Percentiles rank a stretch among this genome's conserved stretches.
phyloP scores from a whole-genome alignment of 1,140 invertebrate genomes.

The Drosophila saltans region DNA sequence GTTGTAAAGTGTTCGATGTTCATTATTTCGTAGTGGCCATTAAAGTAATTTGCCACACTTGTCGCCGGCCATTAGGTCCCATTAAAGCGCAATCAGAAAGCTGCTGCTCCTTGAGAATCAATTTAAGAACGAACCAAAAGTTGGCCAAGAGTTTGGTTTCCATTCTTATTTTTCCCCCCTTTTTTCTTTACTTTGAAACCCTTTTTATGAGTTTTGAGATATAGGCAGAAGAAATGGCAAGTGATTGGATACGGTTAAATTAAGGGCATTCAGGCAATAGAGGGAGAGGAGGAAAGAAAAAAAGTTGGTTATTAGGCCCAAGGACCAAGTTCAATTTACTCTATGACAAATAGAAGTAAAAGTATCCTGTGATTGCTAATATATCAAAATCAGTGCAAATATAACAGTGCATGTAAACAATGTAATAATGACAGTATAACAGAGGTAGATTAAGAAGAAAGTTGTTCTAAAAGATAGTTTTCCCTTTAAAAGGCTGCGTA shows the following conservation, averaged over 20 bases:
- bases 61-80: slow-evolving; percentile 74
- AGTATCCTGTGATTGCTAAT: too few species aligned
- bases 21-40: slow-evolving; percentile 72
- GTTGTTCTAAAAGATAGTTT: too few species aligned
- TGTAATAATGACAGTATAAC: too few species aligned
- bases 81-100: slow-evolving; percentile 76
- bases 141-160: slow-evolving; percentile 44
- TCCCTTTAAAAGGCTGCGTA: too few species aligned
- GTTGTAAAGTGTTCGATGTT: slow-evolving; percentile 55
- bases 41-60: slow-evolving; percentile 80
- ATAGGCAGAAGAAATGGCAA: slow-evolving; percentile 35
- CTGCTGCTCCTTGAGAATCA: slow-evolving; percentile 58
- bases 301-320: not conserved
- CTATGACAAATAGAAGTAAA: too few species aligned
- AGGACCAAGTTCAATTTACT: not conserved
- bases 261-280: slow-evolving; percentile 57
- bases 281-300: slow-evolving; percentile 22
- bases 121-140: slow-evolving; percentile 61
- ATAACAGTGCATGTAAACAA: too few species aligned
- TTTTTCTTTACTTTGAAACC: slow-evolving; percentile 30
- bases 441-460: too few species aligned
- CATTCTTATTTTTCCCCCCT: too few species aligned
- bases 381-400: too few species aligned
- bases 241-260: slow-evolving; percentile 24
- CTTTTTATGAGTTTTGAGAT: slow-evolving; percentile 73